These are phyloP conservation scores for Synergus japonicus DNA, from an alignment of 2,888 invertebrate species.

Conservation along the genomic window DNA sequence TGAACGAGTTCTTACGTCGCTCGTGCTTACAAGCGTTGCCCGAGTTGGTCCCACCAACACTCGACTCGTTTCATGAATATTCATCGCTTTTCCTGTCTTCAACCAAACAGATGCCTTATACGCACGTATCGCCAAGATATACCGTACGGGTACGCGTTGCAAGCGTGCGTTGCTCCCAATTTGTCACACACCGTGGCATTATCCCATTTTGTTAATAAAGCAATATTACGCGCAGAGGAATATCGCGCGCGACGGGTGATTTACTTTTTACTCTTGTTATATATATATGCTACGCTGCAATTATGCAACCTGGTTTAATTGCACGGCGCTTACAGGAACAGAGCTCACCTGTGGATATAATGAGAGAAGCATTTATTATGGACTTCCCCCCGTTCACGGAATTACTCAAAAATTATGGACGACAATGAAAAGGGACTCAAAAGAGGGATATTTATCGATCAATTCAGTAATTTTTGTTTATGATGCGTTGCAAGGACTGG, in stretches of 20 bases:
- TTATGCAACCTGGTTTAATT: constrained; percentile 67
- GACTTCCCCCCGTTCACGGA: constrained; percentile 4
- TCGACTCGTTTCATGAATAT: constrained; percentile 70
- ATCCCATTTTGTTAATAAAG: constrained; percentile 76
- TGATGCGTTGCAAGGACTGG: neutral
- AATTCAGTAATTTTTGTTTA: constrained; percentile 20
- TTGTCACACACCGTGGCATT: constrained; percentile 77
- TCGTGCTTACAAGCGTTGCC: constrained; percentile 51
- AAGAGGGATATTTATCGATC: constrained; percentile 13
- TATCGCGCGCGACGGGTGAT: constrained; percentile 59
- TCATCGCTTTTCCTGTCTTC: constrained; percentile 69
- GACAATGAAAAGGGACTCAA: constrained; percentile 7
- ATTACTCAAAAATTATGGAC: constrained; percentile 17
- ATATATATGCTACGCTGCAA: constrained; percentile 58
- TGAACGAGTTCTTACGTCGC: constrained; percentile 52
- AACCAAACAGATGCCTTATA: constrained; percentile 39
- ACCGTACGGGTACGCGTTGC: constrained; percentile 50
- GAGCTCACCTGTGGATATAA: constrained; percentile 47
- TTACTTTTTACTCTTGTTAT: constrained; percentile 60
- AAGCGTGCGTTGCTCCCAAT: constrained; percentile 75
- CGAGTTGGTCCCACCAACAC: constrained; percentile 55
- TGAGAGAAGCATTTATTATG: constrained; percentile 61
- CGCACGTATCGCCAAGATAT: constrained; percentile 22
- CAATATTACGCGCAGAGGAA: constrained; percentile 64
- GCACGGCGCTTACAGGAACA: constrained; percentile 54